Evolutionary conservation across 2,888 invertebrate genomes (phyloP), one percentile per base, ranked within the genome.

Genomic region (Asteroscopus sphinx): DNA sequence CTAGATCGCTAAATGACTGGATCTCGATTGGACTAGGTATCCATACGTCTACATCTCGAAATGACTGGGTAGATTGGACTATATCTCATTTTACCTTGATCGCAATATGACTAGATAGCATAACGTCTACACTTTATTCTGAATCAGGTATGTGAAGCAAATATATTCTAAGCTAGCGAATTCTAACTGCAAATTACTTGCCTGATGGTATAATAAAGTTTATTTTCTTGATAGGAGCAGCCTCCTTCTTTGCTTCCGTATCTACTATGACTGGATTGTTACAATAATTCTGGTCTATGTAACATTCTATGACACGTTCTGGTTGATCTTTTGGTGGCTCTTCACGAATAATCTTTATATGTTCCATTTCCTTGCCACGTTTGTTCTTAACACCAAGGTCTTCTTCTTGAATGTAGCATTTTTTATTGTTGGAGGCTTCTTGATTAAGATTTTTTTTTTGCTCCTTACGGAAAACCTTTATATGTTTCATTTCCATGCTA

Each of bases 151-250:
- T n/a, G n/a, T n/a, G n/a, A n/a, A n/a, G n/a, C n/a, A n/a, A n/a
- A n/a, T n/a, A n/a, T n/a, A n/a, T n/a, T n/a, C n/a, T n/a, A n/a
- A n/a, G n/a, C n/a, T n/a, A n/a, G n/a, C n/a, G n/a, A n/a, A n/a
- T n/a, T n/a, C n/a, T n/a, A n/a, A n/a, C n/a, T n/a, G n/a, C 0
- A 17, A 25, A 48, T 5, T 16, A 37, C 41, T 49, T 56, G 37
- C 73, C 55, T 12, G 11, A 7, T 42, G 51, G 44, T 17, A 53
- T 2, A 8, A 39, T 17, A 28, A 54, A 40, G 11, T 30, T 25
- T 13, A 64, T 25, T 35, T 66, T 58, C 48, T 60, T 72, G 1
- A 60, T 41, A 28, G 63, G 72, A 17, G 16, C 8, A 25, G 33
- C 9, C 0, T 58, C 21, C 46, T 39, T 52, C 12, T 33, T 68